Evolutionary conservation across 2,797 vertebrate genomes (phyloP).

Genomic region (Rachycentron canadum): DNA sequence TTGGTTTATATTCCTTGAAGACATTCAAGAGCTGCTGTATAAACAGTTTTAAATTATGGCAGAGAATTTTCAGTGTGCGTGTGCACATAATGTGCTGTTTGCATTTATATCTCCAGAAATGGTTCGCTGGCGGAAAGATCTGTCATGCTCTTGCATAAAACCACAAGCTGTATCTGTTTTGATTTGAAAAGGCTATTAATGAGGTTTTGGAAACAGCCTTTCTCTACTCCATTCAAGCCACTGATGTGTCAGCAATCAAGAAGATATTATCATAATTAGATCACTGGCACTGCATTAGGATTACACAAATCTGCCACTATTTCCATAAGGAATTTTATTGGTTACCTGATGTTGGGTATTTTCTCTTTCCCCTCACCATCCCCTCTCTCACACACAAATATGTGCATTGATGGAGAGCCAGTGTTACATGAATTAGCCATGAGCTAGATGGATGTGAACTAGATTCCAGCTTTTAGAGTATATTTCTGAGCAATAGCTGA

Average conservation of each 20-base stretch:
- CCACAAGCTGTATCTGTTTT: constrained; percentile 65
- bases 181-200: constrained; percentile 76
- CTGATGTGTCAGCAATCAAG: constrained; percentile 82
- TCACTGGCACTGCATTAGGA: constrained; percentile 74
- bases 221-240: constrained; percentile 42
- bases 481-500: constrained; percentile 31
- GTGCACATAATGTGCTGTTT: constrained; percentile 25
- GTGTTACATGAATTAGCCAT: constrained; percentile 78
- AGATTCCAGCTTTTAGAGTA: constrained; percentile 68
- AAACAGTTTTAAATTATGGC: constrained; percentile 43
- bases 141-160: constrained; percentile 53
- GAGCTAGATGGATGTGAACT: constrained; percentile 71
- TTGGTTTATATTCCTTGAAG: constrained; percentile 55
- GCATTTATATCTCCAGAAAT: constrained; percentile 51
- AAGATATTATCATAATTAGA: constrained; percentile 85
- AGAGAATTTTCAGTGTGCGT: constrained; percentile 21
- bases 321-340: constrained; percentile 73
- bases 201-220: constrained; percentile 61
- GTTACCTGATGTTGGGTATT: constrained; percentile 57
- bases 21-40: constrained; percentile 39
- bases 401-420: constrained; percentile 53
- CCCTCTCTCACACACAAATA: constrained; percentile 33
- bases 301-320: constrained; percentile 78
- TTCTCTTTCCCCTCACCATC: not conserved
- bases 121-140: constrained; percentile 46